Evolutionary conservation across 1,140 invertebrate genomes (phyloP).

Genomic region (Meloidogyne exigua): DNA sequence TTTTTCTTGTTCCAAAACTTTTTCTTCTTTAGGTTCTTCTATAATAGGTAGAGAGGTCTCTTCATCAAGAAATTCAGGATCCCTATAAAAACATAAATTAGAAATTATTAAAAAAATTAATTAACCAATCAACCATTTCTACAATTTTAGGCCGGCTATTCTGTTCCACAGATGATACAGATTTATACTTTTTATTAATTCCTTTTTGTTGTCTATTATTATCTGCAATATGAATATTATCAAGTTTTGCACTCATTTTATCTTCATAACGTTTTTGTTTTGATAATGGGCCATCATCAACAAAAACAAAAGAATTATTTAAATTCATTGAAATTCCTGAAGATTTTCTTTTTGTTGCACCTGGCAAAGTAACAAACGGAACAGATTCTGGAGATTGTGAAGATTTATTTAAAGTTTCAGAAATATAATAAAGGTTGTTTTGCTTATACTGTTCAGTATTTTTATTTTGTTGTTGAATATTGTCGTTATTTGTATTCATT

Average conservation of each 20-base stretch:
- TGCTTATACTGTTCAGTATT: not conserved
- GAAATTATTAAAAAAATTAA: not conserved
- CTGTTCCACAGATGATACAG: not conserved
- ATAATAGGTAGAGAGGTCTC: not conserved
- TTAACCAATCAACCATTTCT: not conserved
- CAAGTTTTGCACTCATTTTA: conserved; percentile 2
- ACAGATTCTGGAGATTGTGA: too few relatives aligned
- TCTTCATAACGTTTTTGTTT: conserved; percentile 5
- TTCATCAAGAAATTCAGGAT: not conserved
- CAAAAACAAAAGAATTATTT: not conserved
- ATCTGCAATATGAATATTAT: conserved; percentile 1
- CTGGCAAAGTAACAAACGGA: not conserved
- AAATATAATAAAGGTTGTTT: not conserved
- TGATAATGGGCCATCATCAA: not conserved
- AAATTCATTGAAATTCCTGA: not conserved
- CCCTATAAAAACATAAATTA: not conserved
- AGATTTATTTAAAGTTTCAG: not conserved
- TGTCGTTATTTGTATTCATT: not conserved
- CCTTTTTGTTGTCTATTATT: not conserved
- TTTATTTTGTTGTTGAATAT: not conserved
- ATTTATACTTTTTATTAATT: not conserved
- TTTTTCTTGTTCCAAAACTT: not conserved
- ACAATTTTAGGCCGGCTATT: not conserved
- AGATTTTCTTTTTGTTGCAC: not conserved
- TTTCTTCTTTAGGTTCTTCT: conserved; percentile 4